Conservation (phyloP, 2,113 vertebrate genomes). For the Periophthalmus modestus region DNA sequence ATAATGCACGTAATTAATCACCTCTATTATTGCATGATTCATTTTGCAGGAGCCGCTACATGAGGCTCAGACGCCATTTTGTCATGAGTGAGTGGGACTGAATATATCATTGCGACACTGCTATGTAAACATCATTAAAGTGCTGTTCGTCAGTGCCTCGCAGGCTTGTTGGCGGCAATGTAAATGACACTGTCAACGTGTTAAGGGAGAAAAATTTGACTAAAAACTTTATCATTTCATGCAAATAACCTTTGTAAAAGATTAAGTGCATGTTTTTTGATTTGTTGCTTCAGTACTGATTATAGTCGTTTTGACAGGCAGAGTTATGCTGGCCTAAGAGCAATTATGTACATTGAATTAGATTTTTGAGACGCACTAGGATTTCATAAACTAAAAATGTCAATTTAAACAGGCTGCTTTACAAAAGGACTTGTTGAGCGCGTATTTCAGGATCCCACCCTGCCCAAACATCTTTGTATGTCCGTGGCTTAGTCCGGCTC, state of each 20-base stretch:
- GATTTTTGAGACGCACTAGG: neutral
- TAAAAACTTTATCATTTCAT: constrained; percentile 4
- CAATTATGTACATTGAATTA: neutral
- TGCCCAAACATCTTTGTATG: too few relatives aligned
- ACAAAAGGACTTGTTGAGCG: too few relatives aligned
- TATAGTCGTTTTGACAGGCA: neutral
- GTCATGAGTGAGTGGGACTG: constrained; percentile 55
- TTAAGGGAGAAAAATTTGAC: constrained; percentile 13
- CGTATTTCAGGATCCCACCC: too few relatives aligned
- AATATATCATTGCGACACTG: constrained; percentile 52
- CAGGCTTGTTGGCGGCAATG: constrained; percentile 32
- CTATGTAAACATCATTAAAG: constrained; percentile 63
- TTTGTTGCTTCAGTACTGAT: neutral
- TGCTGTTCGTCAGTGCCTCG: constrained; percentile 50
- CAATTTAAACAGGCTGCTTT: too few relatives aligned
- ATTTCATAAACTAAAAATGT: neutral
- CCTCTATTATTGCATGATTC: constrained; percentile 37
- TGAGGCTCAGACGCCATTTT: constrained; percentile 48
- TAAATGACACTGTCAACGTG: constrained; percentile 30
- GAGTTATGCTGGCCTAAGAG: neutral
- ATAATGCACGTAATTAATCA: constrained; percentile 49
- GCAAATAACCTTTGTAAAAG: neutral
- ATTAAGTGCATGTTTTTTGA: neutral
- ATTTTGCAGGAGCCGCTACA: constrained; percentile 38
- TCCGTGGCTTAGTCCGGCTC: too few relatives aligned